Evolutionary conservation across 2,113 vertebrate species (phyloP).

Genomic region (Notarius lentiginosus): DNA sequence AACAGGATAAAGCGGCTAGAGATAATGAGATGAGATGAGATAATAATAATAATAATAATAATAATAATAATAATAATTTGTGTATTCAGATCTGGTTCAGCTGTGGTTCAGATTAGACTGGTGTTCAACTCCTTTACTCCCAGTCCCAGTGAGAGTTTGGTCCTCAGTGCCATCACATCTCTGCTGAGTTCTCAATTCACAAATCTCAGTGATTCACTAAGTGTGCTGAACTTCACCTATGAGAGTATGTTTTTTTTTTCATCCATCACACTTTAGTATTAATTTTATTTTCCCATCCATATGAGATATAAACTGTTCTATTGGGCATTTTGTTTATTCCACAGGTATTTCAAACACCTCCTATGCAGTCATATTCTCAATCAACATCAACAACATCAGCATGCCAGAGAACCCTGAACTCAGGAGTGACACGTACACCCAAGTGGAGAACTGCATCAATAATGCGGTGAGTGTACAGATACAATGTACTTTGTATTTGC

Average conservation of each 20-base stretch:
- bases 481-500: background rate
- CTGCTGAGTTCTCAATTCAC: background rate
- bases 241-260: conserved; percentile 24
- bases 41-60: too few species aligned
- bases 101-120: too few species aligned
- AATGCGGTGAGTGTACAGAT: background rate
- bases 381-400: background rate
- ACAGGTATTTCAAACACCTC: conserved; percentile 5
- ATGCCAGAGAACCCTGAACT: background rate
- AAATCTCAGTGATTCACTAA: conserved; percentile 16
- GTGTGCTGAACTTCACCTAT: conserved; percentile 26
- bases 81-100: too few species aligned
- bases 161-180: background rate
- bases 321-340: background rate
- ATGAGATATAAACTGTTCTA: background rate
- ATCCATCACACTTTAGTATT: background rate
- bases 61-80: too few species aligned
- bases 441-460: conserved; percentile 5
- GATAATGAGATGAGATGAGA: too few species aligned
- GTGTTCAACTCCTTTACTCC: background rate
- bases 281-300: background rate
- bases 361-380: background rate
- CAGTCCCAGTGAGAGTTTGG: too few species aligned
- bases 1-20: too few species aligned
- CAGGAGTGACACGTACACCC: background rate